Evolutionary conservation across 2,113 vertebrate species (phyloP), one percentile per base, ranked within the genome.

Genomic region (Lepus timidus): DNA sequence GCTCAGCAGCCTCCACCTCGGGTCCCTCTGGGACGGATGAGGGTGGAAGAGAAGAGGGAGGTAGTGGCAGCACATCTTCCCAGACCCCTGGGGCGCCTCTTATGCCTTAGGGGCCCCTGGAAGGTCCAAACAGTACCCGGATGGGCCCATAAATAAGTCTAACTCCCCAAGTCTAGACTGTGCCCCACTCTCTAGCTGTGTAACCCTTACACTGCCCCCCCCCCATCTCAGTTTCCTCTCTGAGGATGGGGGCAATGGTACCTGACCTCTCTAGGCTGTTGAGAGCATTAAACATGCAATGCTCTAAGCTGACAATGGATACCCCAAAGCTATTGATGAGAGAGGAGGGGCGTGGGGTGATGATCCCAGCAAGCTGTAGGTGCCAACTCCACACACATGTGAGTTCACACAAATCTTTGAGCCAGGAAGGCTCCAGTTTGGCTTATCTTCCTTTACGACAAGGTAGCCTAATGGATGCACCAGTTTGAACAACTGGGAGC

Each of bases 331-430:
- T 75, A 64, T 16, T 74, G 33, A 39, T 78, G 67, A n/a, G 19
- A 36, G 31, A 17, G 70, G 39, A 19, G n/a, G 62, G 13, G 23
- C 14, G 3, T 58, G 55, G 17, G 68, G 11, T 61, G 49, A 44
- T 23, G 33, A 87, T 23, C 61, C 13, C 58, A 87, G 76, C 51
- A 93, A 80, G 39, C 36, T 64, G 20, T 5, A 62, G 55, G 31
- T 23, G 52, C 52, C 29, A 29, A 13, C 1, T 20, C 33, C 29
- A 85, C 73, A 76, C 58, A 79, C 22, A 29, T 1, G 3, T 14
- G 94, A 89, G 29, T 79, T 93, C 85, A 76, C 49, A 73, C 1
- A 36, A 67, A 49, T 89, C 85, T 91, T 86, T 89, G 73, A n/a
- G 49, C 36, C 55, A 44, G 88, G 52, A 49, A 68, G 73, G 27